Evolutionary conservation across 2,797 vertebrate genomes (phyloP).

Genomic region (Acropternis orthonyx): DNA sequence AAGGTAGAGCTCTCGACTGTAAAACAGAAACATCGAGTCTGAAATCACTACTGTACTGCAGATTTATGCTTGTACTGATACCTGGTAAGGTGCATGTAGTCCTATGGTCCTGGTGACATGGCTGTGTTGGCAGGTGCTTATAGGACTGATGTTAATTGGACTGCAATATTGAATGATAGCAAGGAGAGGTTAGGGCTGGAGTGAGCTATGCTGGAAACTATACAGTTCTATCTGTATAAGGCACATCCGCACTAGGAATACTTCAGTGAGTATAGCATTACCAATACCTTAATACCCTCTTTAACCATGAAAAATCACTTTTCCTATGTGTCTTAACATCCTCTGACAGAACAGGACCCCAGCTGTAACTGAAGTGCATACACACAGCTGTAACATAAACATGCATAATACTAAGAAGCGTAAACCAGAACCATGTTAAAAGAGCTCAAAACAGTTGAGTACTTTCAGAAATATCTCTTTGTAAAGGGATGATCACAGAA

Average conservation of each 20-base stretch:
- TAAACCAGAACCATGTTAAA: background rate
- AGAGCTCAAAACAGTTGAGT: background rate
- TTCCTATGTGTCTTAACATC: background rate
- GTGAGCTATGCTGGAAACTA: background rate
- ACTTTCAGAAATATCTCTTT: background rate
- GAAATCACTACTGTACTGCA: background rate
- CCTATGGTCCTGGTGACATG: background rate
- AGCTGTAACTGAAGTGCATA: background rate
- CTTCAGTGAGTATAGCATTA: background rate
- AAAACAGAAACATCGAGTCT: background rate
- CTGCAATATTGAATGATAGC: background rate
- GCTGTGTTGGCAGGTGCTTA: background rate
- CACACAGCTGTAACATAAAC: background rate
- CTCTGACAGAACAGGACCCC: background rate
- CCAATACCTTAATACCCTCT: background rate
- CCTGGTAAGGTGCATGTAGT: rapidly evolving
- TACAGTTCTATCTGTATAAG: background rate
- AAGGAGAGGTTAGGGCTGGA: background rate
- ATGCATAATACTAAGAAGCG: background rate
- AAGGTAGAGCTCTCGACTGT: rapidly evolving
- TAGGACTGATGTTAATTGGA: background rate
- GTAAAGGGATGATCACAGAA: background rate
- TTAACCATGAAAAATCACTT: background rate
- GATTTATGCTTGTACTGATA: background rate
- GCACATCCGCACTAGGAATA: background rate